phyloP scores from a whole-genome alignment of 2,888 invertebrate genomes.

The Emesis furor region DNA sequence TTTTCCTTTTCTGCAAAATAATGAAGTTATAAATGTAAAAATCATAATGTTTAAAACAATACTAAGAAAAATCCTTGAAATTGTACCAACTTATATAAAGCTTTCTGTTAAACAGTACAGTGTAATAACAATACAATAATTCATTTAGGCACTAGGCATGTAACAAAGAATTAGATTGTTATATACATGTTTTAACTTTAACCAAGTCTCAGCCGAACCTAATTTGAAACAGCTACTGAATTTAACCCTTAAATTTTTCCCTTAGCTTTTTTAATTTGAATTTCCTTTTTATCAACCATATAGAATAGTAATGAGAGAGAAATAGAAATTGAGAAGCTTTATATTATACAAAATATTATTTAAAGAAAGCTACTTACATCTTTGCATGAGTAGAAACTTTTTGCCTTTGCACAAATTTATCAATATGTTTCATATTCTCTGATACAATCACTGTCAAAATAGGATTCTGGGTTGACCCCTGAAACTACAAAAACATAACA shows the following conservation, averaged over 20 bases:
- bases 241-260: too few species aligned
- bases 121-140: background rate
- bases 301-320: too few species aligned
- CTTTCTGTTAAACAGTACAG: background rate
- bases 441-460: conserved; percentile 85
- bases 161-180: background rate
- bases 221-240: too few species aligned
- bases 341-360: background rate
- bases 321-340: too few species aligned
- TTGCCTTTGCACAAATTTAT: conserved; percentile 86
- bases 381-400: conserved; percentile 79
- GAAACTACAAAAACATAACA: conserved; percentile 79
- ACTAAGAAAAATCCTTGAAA: background rate
- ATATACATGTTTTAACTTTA: conserved; percentile 10
- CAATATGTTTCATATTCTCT: conserved; percentile 85
- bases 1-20: conserved; percentile 84
- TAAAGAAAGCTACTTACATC: conserved; percentile 80
- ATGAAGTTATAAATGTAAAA: background rate
- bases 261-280: too few species aligned
- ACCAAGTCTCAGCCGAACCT: too few species aligned
- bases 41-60: background rate
- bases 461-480: conserved; percentile 82
- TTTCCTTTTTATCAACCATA: too few species aligned
- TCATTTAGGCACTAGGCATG: too few species aligned
- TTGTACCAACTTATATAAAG: too few species aligned